A percentile compares a stretch with the other conserved stretches of the same genome.
Evolutionary conservation across 2,113 vertebrate species (phyloP).

Genomic region (Muntiacus reevesi): DNA sequence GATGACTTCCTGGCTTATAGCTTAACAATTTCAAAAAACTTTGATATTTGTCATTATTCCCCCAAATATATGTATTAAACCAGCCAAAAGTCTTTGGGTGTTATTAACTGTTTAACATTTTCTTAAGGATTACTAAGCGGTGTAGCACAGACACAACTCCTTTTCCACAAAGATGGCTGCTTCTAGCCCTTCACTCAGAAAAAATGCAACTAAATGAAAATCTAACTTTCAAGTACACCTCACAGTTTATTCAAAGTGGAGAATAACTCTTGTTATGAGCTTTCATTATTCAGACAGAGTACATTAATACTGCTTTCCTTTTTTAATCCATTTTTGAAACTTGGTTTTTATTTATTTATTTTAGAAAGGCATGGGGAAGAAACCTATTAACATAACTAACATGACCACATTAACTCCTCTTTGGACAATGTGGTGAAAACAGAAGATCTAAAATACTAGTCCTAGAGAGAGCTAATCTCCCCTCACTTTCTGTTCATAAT

Average conservation of each 20-base stretch:
- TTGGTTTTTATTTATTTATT: conserved; percentile 41
- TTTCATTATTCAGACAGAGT: conserved; percentile 2
- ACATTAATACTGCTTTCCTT: neutral
- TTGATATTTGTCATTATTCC: conserved; percentile 10
- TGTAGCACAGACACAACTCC: neutral
- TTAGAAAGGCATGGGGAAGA: neutral
- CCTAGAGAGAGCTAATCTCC: neutral
- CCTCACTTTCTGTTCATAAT: neutral
- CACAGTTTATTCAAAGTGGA: conserved; percentile 42
- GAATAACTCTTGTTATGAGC: neutral
- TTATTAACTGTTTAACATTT: neutral
- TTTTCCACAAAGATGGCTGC: conserved; percentile 32
- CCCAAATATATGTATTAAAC: neutral
- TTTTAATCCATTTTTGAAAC: neutral
- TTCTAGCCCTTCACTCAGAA: neutral
- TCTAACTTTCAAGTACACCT: conserved; percentile 39
- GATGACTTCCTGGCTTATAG: neutral
- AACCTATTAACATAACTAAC: neutral
- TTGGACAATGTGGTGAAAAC: neutral
- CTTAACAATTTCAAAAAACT: neutral
- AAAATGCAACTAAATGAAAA: conserved; percentile 54
- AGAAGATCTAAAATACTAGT: neutral
- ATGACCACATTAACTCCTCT: neutral
- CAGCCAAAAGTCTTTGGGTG: neutral
- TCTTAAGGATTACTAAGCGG: neutral